Base-by-base conservation (phyloP, 2,888 invertebrate genomes). In the Molorchus minor region DNA sequence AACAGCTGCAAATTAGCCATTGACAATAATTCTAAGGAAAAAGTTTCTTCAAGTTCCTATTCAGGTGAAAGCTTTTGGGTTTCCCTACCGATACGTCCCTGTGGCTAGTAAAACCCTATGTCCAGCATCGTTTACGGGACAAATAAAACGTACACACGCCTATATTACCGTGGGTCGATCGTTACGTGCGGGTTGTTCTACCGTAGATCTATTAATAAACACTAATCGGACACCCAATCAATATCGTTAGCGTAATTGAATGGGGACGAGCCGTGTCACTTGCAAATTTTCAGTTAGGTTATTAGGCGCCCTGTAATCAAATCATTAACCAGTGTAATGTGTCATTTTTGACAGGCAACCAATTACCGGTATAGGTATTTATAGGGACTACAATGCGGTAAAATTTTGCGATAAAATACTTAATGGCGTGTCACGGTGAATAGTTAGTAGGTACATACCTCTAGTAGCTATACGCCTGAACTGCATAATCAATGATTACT, bases 161-260 rank as follows among this genome's bases (percentile, higher is more conserved):
- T 25, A 25, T 5, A 4, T 33, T 33, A 3, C 33, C 33, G 21
- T 40, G 17, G 21, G 53, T 40, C 35, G 46, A n/a, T 46, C 25
- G 46, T 53, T 36, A 54, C 43, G 38, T 54, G 49, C 25, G 20
- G 36, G 49, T 54, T 36, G 36, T 20, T 47, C 49, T 47, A 47
- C 19, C 43, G 35, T 41, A 20, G 29, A 36, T 54, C 44, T 58
- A 58, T 54, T 58, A 58, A 58, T 58, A 58, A 46, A 58, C 53
- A 49, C 51, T 35, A 43, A 49, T 53, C 49, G 33, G 43, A 35
- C 19, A 21, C 13, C 10, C 47, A 36, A 56, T 56, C 56, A 44
- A 56, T 56, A 49, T 36, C 25, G 43, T 17, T 20, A 36, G 16
- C 19, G 49, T 56, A 56, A 56, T 51, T 56, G 51, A 56, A 44